Base-by-base conservation (phyloP, 2,888 invertebrate genomes). In the Syritta pipiens region DNA sequence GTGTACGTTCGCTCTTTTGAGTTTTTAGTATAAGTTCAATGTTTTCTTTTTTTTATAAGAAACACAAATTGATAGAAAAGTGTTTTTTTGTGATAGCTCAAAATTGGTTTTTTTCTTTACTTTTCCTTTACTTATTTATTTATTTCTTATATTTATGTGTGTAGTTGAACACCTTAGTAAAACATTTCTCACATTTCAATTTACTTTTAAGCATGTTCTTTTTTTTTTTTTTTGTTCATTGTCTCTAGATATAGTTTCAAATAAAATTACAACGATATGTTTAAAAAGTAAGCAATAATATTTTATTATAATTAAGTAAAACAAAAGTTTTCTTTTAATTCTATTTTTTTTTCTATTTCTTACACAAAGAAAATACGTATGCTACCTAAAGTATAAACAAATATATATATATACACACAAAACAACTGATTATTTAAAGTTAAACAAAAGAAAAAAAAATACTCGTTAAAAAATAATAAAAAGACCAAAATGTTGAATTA, bases 1-100 rank as follows among this genome's bases (percentile, higher is more conserved):
- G n/a, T n/a, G n/a, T n/a, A 37, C 37, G 1, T 35, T 51, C 82
- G 62, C 81, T 77, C 3, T 81, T 81, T 65, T 82, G 72, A 83
- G 71, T 46, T 14, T 74, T 74, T 53, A 20, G 9, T 75, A 51
- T 83, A 51, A 63, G 40, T 55, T 46, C 9, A 48, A 44, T 17
- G 5, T 53, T 71, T 17, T 19, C 20, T 48, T 81, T 77, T 72
- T 65, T 72, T 55, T 82, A 77, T 81, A 83, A 49, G 48, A 67
- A 63, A 65, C 63, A 60, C 60, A 77, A 68, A 65, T 42, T 67
- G 68, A 63, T 63, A 75, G 51, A 63, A 69, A 63, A 63, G 67
- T 75, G 63, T 81, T 81, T n/a, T n/a, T 75, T 81, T 81, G 81
- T 81, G 81, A 81, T 81, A 81, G 81, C 75, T 75, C 81, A 75